A percentile compares a stretch with the other conserved stretches of the same genome.
Evolutionary conservation across 2,797 vertebrate genomes (phyloP).

Genomic region (Emydoidea blandingii): DNA sequence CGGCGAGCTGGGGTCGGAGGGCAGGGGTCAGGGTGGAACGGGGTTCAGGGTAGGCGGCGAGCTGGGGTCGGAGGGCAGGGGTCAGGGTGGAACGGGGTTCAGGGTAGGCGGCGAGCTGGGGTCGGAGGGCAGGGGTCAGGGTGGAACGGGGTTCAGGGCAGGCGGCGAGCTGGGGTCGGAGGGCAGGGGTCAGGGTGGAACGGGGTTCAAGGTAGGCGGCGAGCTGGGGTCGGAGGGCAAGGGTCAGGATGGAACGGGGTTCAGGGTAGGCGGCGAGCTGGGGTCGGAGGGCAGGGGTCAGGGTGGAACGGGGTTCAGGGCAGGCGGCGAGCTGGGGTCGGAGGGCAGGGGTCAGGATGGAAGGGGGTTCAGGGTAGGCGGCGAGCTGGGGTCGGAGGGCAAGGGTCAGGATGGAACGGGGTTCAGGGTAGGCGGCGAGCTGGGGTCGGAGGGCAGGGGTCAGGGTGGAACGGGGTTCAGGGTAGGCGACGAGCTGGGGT

Average conservation of each 20-base stretch:
- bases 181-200: not conserved
- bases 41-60: fast-evolving
- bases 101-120: not conserved
- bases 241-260: too few species aligned
- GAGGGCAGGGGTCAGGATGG: too few species aligned
- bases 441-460: not conserved
- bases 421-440: not conserved
- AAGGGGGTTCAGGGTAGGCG: too few species aligned
- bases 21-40: too few species aligned
- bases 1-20: not conserved
- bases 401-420: not conserved
- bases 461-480: not conserved
- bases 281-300: not conserved
- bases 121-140: not conserved
- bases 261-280: not conserved
- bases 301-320: too few species aligned
- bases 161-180: not conserved
- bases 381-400: not conserved
- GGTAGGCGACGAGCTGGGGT: not conserved
- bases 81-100: too few species aligned
- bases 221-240: not conserved
- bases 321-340: too few species aligned
- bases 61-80: too few species aligned
- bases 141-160: not conserved
- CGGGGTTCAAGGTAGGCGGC: fast-evolving